Percentiles rank a stretch among this genome's conserved stretches.
Evolutionary conservation across 1,140 invertebrate species (phyloP).

Genomic region (Nylanderia fulva): DNA sequence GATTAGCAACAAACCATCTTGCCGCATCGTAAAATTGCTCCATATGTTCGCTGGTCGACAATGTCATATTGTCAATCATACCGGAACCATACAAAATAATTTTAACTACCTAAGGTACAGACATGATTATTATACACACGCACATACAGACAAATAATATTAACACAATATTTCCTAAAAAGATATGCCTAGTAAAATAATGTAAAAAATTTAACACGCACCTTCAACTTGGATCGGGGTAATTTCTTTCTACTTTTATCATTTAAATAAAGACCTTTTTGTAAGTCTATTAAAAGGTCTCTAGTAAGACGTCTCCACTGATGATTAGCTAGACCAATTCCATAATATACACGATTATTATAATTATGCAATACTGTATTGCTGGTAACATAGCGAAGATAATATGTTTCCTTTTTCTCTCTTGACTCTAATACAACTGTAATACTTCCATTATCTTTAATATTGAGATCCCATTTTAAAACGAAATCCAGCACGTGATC

Average conservation of each 20-base stretch:
- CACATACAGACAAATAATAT: background rate
- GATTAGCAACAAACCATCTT: slow-evolving; percentile 96
- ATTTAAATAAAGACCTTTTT: slow-evolving; percentile 92
- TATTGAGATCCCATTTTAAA: slow-evolving; percentile 91
- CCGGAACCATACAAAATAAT: slow-evolving; percentile 92
- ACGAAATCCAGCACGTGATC: slow-evolving; percentile 92
- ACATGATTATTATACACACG: background rate
- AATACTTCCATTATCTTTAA: slow-evolving; percentile 92
- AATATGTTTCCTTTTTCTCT: slow-evolving; percentile 91
- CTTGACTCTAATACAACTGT: slow-evolving; percentile 92
- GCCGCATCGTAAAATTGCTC: slow-evolving; percentile 97
- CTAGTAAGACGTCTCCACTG: slow-evolving; percentile 94
- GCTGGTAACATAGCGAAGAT: slow-evolving; percentile 93
- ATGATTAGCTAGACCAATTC: slow-evolving; percentile 90
- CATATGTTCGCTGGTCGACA: slow-evolving; percentile 94
- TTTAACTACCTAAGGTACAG: slow-evolving; percentile 85
- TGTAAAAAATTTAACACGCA: slow-evolving; percentile 73
- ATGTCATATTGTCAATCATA: slow-evolving; percentile 92
- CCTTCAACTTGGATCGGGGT: slow-evolving; percentile 92
- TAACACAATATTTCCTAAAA: background rate
- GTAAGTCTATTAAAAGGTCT: slow-evolving; percentile 96
- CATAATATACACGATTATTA: slow-evolving; percentile 94
- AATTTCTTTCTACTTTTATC: slow-evolving; percentile 90
- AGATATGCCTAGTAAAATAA: background rate
- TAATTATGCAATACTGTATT: slow-evolving; percentile 90